Evolutionary conservation across 2,797 vertebrate genomes (phyloP), one percentile per base, ranked within the genome.

Genomic region (Manis crassicaudata): DNA sequence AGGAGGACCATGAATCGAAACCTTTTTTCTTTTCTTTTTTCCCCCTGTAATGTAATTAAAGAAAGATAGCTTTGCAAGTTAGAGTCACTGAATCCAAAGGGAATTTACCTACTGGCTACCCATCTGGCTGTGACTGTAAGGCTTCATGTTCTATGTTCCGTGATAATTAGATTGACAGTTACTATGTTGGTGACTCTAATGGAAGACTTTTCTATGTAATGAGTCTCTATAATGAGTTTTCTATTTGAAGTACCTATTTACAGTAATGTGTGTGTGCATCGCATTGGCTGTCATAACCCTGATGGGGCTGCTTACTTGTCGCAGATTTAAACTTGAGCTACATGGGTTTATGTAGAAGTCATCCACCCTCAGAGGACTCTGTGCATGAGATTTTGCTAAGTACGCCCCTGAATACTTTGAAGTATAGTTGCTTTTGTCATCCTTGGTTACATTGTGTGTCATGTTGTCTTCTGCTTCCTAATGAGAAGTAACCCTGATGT

Each of bases 1-100:
- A 72, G 35, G 20, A 70, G 14, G n/a, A 72, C 8, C 25, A 6
- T 32, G 63, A 56, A n/a, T 90, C 0, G 43, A 91, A 52, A 43
- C 58, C 67, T 70, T 46, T 20, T 56, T 91, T 72, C 29, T 73
- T 70, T 46, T 25, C 46, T 73, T 70, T 46, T 25, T 56, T 91
- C 67, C 29, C 52, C 20, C 79, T 68, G 8, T 90, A 90, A 80
- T 29, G 29, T 70, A 96, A 93, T 88, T 96, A 80, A 86, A 94
- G 93, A 95, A 94, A 96, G 62, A 85, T 46, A 58, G 32, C 62
- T 87, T 94, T n/a, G 2, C 60, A 46, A 46, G 32, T 62, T 63
- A 93, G 91, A 54, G 63, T 84, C 37, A 25, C n/a, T 90, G 72
- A 92, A 68, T 58, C 72, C 3, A 25, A 52, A 56, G 76, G 46